Evolutionary conservation across 2,113 vertebrate genomes (phyloP).

Genomic region (Muntiacus reevesi): DNA sequence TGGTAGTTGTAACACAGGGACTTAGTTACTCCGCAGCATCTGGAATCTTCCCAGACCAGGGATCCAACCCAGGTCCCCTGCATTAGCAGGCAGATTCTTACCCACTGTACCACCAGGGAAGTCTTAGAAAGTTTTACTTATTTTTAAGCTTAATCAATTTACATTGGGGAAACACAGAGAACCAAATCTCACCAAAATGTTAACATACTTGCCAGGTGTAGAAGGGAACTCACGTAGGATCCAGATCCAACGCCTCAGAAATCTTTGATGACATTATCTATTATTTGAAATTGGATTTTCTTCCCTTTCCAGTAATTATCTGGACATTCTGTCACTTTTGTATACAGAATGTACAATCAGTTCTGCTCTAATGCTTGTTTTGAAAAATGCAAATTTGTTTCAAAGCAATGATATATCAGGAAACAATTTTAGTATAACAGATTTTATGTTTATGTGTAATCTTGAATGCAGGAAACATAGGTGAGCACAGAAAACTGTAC

Average conservation of each 20-base stretch:
- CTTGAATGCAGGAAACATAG: not conserved
- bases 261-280: not conserved
- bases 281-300: not conserved
- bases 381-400: not conserved
- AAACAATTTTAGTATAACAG: not conserved
- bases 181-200: not conserved
- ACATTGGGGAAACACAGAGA: not conserved
- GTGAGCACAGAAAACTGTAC: not conserved
- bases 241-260: not conserved
- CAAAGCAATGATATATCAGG: not conserved
- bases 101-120: not conserved
- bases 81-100: not conserved
- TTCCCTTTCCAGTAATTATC: not conserved
- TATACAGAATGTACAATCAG: not conserved
- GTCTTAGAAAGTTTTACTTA: not conserved
- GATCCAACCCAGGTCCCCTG: not conserved
- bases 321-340: not conserved
- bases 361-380: not conserved
- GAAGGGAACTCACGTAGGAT: not conserved
- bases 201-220: not conserved
- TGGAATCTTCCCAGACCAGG: not conserved
- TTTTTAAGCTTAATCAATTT: not conserved
- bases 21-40: not conserved
- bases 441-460: not conserved
- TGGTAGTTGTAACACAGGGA: not conserved